phyloP scores from a whole-genome alignment of 1,140 invertebrate species.

The Drosophila lacertosa region DNA sequence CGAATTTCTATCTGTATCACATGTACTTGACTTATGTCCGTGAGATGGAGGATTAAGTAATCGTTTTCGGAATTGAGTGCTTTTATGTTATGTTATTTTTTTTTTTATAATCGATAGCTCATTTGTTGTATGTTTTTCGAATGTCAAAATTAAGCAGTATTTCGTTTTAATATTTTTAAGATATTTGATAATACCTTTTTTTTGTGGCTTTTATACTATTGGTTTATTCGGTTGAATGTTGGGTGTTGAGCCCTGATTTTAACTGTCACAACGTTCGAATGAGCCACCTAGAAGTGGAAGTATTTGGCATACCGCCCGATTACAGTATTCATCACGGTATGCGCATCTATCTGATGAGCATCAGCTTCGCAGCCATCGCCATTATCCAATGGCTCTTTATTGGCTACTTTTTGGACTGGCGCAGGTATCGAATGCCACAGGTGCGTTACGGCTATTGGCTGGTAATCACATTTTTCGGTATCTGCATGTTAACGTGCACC shows the following conservation, averaged over 20 bases:
- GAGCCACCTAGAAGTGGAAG: background rate
- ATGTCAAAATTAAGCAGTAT: background rate
- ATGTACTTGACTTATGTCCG: background rate
- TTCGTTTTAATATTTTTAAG: background rate
- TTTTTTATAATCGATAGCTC: background rate
- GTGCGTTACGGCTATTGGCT: constrained; percentile 58
- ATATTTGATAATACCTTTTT: too few relatives aligned
- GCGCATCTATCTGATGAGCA: constrained; percentile 47
- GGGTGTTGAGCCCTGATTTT: background rate
- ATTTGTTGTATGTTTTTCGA: background rate
- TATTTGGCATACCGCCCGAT: constrained; percentile 34
- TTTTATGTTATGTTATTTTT: too few relatives aligned
- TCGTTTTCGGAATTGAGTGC: background rate
- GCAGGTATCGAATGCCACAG: background rate
- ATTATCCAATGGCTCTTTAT: constrained; percentile 48
- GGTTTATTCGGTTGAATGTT: too few relatives aligned
- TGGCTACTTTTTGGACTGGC: background rate
- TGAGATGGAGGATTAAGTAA: background rate
- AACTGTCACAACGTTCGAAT: constrained; percentile 3
- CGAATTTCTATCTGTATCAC: background rate
- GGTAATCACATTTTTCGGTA: constrained; percentile 43
- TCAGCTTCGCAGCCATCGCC: constrained; percentile 25
- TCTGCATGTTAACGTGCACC: constrained; percentile 54
- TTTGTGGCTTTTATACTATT: too few relatives aligned
- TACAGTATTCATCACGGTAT: constrained; percentile 16